A percentile compares a stretch with the other conserved stretches of the same genome.
Evolutionary conservation across 2,888 invertebrate species (phyloP).

Genomic region (Polyploca ridens): DNA sequence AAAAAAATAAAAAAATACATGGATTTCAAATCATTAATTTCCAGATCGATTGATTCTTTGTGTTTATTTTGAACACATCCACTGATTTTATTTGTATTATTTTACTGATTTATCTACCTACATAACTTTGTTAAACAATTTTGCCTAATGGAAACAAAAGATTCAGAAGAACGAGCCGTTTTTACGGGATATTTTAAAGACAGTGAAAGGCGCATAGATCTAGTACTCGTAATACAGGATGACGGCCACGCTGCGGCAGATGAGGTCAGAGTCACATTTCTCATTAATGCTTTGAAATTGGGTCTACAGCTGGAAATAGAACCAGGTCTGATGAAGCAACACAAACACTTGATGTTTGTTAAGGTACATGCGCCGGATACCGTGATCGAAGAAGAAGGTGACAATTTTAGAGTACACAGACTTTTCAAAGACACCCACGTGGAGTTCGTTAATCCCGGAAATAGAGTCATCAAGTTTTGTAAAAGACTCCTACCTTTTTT

Average conservation of each 20-base stretch:
- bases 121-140: too few relatives aligned
- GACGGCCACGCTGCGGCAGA: conserved; percentile 23
- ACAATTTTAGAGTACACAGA: conserved; percentile 26
- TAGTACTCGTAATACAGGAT: conserved; percentile 41
- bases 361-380: conserved; percentile 55
- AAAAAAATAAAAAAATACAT: too few relatives aligned
- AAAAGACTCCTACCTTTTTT: conserved; percentile 12
- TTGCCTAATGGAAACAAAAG: not conserved
- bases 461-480: conserved; percentile 17
- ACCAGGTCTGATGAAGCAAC: conserved; percentile 25
- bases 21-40: too few relatives aligned
- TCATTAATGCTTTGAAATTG: conserved; percentile 40
- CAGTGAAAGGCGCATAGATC: conserved; percentile 42
- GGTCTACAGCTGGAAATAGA: conserved; percentile 43
- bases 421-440: conserved; percentile 35
- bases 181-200: conserved; percentile 40
- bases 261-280: conserved; percentile 33
- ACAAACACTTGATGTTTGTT: conserved; percentile 43
- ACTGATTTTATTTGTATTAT: too few relatives aligned
- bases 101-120: too few relatives aligned
- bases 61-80: too few relatives aligned
- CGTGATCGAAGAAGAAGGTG: conserved; percentile 32
- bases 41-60: too few relatives aligned
- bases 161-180: not conserved
- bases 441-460: conserved; percentile 25